Percentiles rank a stretch among this genome's conserved stretches.
Conservation (phyloP, 2,797 vertebrate genomes). For the Todus mexicanus region DNA sequence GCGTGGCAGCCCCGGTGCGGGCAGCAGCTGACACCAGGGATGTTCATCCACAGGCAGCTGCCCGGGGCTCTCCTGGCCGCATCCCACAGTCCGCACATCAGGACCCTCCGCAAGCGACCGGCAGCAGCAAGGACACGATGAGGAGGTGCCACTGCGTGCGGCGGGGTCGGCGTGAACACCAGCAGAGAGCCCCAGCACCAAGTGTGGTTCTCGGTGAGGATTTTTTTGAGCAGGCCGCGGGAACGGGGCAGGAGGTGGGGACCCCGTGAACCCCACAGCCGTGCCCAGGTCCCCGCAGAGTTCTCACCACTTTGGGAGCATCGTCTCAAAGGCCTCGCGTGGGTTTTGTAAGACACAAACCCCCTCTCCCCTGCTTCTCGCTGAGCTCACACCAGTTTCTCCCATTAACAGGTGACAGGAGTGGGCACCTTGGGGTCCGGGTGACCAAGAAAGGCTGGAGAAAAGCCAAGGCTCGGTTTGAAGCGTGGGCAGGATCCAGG, state of each 20-base stretch:
- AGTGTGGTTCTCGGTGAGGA: neutral
- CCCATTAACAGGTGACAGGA: neutral
- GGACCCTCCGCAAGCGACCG: fast-evolving
- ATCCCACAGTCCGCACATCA: fast-evolving
- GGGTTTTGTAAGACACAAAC: neutral
- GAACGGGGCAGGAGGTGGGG: fast-evolving
- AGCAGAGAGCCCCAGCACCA: fast-evolving
- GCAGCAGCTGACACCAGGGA: neutral
- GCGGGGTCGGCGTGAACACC: fast-evolving
- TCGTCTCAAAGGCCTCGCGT: neutral
- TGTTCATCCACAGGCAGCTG: neutral
- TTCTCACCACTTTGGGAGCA: neutral
- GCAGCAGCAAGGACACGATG: fast-evolving
- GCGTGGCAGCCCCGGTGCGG: neutral
- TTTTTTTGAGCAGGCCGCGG: fast-evolving
- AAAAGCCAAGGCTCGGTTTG: neutral
- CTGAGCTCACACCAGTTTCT: neutral
- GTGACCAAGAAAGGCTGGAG: neutral
- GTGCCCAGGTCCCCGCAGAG: neutral
- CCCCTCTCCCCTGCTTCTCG: neutral
- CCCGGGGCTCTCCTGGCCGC: neutral
- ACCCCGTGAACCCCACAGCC: neutral
- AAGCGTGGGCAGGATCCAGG: fast-evolving
- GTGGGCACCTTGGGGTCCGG: fast-evolving
- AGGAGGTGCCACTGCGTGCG: fast-evolving